Evolutionary conservation across 2,113 vertebrate genomes (phyloP).

Genomic region (Garra rufa): DNA sequence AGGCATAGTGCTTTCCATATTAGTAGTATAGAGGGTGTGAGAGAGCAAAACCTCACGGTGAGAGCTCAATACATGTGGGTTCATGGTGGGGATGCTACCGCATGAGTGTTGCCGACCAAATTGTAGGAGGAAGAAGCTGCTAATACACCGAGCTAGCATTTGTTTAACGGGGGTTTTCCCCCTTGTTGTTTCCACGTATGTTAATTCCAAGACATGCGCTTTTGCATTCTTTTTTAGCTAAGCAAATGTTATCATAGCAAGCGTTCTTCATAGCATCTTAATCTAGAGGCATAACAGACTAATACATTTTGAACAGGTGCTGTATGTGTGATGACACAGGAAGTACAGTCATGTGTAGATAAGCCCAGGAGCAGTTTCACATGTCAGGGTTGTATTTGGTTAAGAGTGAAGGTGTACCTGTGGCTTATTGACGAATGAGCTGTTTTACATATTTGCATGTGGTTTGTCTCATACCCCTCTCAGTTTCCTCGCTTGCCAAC

Average conservation of each 20-base stretch:
- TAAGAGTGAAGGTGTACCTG: not conserved
- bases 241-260: not conserved
- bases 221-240: not conserved
- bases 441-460: not conserved
- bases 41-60: slow-evolving; percentile 12
- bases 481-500: not conserved
- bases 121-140: not conserved
- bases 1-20: not conserved
- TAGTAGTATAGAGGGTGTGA: not conserved
- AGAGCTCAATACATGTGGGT: not conserved
- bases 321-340: not conserved
- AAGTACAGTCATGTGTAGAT: slow-evolving; percentile 7
- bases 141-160: not conserved
- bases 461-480: slow-evolving; percentile 1
- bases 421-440: not conserved
- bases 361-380: slow-evolving; percentile 6
- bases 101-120: slow-evolving; percentile 24
- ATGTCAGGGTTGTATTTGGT: not conserved
- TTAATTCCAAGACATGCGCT: not conserved
- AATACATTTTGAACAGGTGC: not conserved
- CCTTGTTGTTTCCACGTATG: not conserved
- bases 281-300: not conserved
- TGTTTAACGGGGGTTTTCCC: not conserved
- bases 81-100: not conserved
- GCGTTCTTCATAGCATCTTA: not conserved